Conservation (phyloP, 2,113 vertebrate genomes). For the Crotalus viridis region DNA sequence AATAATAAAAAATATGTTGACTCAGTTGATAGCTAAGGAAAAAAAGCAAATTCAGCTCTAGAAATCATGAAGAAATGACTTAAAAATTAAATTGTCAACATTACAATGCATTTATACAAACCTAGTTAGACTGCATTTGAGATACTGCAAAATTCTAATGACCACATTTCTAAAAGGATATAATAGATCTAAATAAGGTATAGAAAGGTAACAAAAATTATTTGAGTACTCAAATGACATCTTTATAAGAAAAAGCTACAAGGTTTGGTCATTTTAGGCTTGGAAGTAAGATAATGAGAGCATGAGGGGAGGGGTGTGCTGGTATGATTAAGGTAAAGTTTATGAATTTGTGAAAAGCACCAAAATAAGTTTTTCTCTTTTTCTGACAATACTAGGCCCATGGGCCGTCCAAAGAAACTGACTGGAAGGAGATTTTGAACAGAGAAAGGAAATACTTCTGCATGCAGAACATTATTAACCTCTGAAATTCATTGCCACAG, state of each 20-base stretch:
- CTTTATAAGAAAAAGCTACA: background rate
- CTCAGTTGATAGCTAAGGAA: background rate
- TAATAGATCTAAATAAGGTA: background rate
- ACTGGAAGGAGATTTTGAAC: background rate
- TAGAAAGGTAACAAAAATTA: background rate
- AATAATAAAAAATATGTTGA: background rate
- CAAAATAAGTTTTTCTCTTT: background rate
- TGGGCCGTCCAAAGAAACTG: background rate
- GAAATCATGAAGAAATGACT: background rate
- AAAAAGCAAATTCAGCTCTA: background rate
- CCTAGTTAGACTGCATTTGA: background rate
- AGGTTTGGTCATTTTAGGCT: background rate
- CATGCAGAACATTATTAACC: background rate
- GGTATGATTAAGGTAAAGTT: background rate
- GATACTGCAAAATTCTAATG: background rate
- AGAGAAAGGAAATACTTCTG: background rate
- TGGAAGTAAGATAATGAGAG: background rate
- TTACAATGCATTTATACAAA: background rate
- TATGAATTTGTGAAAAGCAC: background rate
- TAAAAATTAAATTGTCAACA: background rate
- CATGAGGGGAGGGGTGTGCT: background rate
- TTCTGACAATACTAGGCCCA: background rate
- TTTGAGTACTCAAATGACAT: background rate
- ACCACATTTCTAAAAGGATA: background rate
- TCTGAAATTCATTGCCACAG: background rate